Percentiles rank a stretch among this genome's conserved stretches.
These are phyloP conservation scores for Stichopus chloronotus DNA, from an alignment of 35 echinoderm and acorn worm genomes.

Conservation along the genomic window DNA sequence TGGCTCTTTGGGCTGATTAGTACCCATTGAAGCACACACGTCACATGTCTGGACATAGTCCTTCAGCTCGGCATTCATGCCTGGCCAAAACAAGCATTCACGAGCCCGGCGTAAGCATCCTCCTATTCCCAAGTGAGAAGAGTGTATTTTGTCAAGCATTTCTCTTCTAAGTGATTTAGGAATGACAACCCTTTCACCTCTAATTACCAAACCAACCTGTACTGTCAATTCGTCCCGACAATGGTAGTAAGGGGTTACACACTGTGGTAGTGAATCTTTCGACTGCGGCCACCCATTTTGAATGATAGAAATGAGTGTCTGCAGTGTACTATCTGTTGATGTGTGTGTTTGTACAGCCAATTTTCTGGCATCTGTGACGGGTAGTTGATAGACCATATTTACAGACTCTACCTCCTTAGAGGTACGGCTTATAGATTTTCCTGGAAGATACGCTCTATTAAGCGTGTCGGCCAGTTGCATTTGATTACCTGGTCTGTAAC, in stretches of 20 bases:
- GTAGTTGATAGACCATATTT: conserved; percentile 60
- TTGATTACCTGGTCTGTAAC: conserved; percentile 52
- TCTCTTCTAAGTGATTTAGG: conserved; percentile 46
- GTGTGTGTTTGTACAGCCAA: conserved; percentile 49
- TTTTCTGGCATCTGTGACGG: conserved; percentile 54
- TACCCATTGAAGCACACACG: conserved; percentile 24
- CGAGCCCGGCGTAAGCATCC: conserved; percentile 72
- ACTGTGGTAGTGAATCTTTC: conserved; percentile 45
- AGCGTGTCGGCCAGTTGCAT: conserved; percentile 70
- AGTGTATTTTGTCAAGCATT: conserved; percentile 68
- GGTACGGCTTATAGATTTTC: conserved; percentile 17
- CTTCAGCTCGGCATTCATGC: conserved; percentile 65
- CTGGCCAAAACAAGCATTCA: conserved; percentile 71
- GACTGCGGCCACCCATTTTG: conserved; percentile 69
- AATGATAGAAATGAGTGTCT: conserved; percentile 60
- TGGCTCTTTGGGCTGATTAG: conserved; percentile 61
- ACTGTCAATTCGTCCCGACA: conserved; percentile 70
- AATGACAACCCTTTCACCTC: conserved; percentile 71
- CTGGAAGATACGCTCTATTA: conserved; percentile 35
- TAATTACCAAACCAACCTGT: conserved; percentile 71
- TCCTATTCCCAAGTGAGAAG: conserved; percentile 59
- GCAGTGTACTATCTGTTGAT: conserved; percentile 56
- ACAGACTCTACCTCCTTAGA: conserved; percentile 61
- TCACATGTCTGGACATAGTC: conserved; percentile 73
- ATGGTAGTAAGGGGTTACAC: conserved; percentile 66